Evolutionary conservation across 2,888 invertebrate genomes (phyloP).

Genomic region (Dynastes grantii): DNA sequence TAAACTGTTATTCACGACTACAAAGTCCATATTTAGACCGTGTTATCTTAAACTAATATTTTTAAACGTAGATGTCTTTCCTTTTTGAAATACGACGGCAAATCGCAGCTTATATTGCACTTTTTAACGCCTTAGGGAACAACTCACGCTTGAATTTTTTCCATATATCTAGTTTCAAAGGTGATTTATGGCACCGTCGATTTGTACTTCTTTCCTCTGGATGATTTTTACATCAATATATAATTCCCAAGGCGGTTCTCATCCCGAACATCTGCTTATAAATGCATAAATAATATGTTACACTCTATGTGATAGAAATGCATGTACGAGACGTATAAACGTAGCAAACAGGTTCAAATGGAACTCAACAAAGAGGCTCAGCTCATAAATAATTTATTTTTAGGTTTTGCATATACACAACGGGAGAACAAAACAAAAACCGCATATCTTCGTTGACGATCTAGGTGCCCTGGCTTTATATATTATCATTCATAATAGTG

Average conservation of each 20-base stretch:
- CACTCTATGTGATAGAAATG: background rate
- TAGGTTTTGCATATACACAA: conserved; percentile 37
- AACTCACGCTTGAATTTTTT: background rate
- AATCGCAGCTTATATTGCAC: too few relatives aligned
- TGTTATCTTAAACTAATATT: too few relatives aligned
- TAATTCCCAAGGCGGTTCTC: conserved; percentile 2
- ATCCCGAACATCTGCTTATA: conserved; percentile 6
- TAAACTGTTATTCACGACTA: too few relatives aligned
- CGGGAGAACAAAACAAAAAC: conserved; percentile 8
- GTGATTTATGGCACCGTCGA: background rate
- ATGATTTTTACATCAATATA: background rate
- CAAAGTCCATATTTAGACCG: too few relatives aligned
- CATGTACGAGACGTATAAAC: background rate
- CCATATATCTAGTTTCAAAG: background rate
- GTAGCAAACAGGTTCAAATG: conserved; percentile 7
- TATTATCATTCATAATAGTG: conserved; percentile 43
- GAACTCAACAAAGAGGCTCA: conserved; percentile 11
- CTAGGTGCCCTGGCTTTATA: conserved; percentile 37
- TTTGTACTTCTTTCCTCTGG: background rate
- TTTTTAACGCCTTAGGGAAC: background rate
- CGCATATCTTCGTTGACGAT: conserved; percentile 33
- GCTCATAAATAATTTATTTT: conserved; percentile 43
- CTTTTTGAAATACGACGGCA: too few relatives aligned
- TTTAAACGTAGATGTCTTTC: too few relatives aligned
- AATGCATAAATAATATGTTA: conserved; percentile 11